These are phyloP conservation scores for Spea bombifrons DNA, from an alignment of 2,113 vertebrate genomes.

Conservation along the genomic window DNA sequence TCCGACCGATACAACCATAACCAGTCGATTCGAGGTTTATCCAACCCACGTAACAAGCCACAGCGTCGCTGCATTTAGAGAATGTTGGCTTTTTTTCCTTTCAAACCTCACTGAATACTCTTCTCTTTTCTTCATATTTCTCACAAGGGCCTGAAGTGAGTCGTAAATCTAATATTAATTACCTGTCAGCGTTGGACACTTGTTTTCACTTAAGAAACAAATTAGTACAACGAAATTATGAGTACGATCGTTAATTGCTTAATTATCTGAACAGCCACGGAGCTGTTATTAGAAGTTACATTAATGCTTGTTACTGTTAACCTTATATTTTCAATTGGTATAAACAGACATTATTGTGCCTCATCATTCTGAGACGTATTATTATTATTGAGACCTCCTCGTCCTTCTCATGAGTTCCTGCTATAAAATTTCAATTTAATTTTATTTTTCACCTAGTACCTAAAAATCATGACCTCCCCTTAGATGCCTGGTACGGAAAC, in stretches of 20 bases:
- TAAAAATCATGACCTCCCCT: too few species aligned
- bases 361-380: conserved; percentile 1
- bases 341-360: conserved; percentile 4
- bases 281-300: conserved; percentile 19
- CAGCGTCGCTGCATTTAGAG: too few species aligned
- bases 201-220: neutral
- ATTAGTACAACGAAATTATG: neutral
- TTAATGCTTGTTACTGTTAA: conserved; percentile 17
- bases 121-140: neutral
- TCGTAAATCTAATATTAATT: neutral
- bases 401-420: too few species aligned
- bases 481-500: too few species aligned
- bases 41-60: too few species aligned
- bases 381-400: neutral
- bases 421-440: too few species aligned
- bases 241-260: conserved; percentile 19
- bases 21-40: too few species aligned
- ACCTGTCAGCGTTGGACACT: neutral
- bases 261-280: conserved; percentile 11
- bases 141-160: neutral
- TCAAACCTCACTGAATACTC: too few species aligned
- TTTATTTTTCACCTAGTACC: too few species aligned
- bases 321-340: neutral
- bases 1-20: too few species aligned
- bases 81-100: too few species aligned